Evolutionary conservation across 2,797 vertebrate species (phyloP).

Genomic region (Anabas testudineus): DNA sequence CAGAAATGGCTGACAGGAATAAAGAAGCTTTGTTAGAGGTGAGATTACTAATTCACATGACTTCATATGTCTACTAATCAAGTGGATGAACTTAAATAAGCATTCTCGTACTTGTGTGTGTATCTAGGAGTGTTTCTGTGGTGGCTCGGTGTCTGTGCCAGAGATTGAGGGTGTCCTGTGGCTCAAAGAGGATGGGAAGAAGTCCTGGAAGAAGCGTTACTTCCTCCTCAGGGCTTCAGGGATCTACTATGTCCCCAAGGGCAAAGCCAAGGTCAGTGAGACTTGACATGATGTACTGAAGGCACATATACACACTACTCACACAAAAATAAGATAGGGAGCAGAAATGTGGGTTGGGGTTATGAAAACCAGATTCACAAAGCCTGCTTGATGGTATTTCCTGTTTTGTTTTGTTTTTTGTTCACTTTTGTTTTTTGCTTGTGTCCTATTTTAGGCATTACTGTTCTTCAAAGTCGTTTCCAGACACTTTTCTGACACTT

Average conservation of each 20-base stretch:
- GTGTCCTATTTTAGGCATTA: constrained; percentile 27
- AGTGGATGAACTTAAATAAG: background rate
- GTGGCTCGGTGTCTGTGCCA: constrained; percentile 94
- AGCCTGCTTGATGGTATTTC: constrained; percentile 72
- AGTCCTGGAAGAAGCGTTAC: constrained; percentile 99
- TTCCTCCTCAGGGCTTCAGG: constrained; percentile 97
- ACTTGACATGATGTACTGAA: background rate
- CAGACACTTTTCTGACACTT: background rate
- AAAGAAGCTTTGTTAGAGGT: constrained; percentile 97
- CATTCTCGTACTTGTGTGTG: background rate
- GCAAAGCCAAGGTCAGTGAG: constrained; percentile 79
- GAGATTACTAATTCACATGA: constrained; percentile 22
- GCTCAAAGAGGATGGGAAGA: constrained; percentile 98
- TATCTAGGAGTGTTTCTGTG: constrained; percentile 95
- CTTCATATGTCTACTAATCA: background rate
- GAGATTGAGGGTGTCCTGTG: constrained; percentile 97
- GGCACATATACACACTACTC: background rate
- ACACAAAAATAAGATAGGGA: background rate
- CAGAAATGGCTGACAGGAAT: constrained; percentile 97
- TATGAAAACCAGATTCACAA: constrained; percentile 57
- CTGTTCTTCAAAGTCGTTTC: constrained; percentile 9
- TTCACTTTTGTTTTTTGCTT: background rate
- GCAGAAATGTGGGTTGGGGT: constrained; percentile 21
- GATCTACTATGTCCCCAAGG: constrained; percentile 97
- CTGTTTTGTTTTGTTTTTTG: constrained; percentile 60